These are phyloP conservation scores for Pandemis corylana DNA, from an alignment of 2,888 invertebrate species.

Conservation along the genomic window DNA sequence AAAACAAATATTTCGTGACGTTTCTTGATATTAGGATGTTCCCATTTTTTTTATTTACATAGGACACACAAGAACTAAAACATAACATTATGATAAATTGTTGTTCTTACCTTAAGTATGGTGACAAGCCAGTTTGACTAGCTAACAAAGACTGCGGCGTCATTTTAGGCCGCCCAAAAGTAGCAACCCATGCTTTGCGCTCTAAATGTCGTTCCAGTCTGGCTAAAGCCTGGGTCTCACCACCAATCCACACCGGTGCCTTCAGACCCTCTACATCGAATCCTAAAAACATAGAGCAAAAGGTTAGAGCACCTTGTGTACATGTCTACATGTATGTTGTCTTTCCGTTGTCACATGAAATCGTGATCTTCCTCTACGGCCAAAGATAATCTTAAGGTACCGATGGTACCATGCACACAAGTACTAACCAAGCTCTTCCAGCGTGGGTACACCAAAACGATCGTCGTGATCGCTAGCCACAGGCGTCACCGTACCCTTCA, in stretches of 20 bases:
- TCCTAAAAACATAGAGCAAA: conserved; percentile 72
- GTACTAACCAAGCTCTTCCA: conserved; percentile 91
- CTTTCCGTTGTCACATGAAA: not conserved
- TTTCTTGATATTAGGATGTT: not conserved
- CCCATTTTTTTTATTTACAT: not conserved
- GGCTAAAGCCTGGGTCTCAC: conserved; percentile 89
- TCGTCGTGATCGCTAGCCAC: conserved; percentile 91
- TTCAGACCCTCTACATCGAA: conserved; percentile 90
- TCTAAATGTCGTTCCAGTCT: conserved; percentile 92
- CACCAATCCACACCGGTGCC: conserved; percentile 91
- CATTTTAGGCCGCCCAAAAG: conserved; percentile 95
- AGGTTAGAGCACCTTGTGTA: not conserved
- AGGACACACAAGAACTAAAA: not conserved
- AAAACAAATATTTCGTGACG: conserved; percentile 4
- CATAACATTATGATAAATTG: not conserved
- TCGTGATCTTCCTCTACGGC: not conserved
- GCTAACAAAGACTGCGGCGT: conserved; percentile 93
- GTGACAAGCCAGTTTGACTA: conserved; percentile 93
- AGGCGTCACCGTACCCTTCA: conserved; percentile 88
- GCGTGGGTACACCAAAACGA: conserved; percentile 92
- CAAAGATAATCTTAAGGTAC: too few relatives aligned
- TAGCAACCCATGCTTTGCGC: conserved; percentile 95
- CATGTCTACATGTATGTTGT: too few relatives aligned
- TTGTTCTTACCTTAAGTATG: conserved; percentile 86
- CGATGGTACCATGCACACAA: not conserved